Percentiles rank a stretch among this genome's conserved stretches.
phyloP scores from a whole-genome alignment of 2,113 vertebrate species.

The Phyllostomus hastatus region DNA sequence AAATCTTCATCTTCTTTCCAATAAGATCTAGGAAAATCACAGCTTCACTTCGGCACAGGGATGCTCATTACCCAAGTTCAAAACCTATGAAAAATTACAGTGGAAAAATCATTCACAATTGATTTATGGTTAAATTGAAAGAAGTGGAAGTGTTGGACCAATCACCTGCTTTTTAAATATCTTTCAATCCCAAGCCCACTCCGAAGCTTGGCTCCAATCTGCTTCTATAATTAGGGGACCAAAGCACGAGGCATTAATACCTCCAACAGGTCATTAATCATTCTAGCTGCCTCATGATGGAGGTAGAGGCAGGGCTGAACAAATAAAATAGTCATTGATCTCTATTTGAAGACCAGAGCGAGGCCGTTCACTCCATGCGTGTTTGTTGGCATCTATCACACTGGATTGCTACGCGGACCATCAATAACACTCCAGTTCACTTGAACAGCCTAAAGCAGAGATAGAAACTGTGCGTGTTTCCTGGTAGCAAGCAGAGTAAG shows the following conservation, averaged over 20 bases:
- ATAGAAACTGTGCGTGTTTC: neutral
- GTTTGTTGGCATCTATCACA: neutral
- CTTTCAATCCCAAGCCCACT: constrained; percentile 71
- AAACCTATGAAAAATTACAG: constrained; percentile 80
- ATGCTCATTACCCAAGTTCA: constrained; percentile 78
- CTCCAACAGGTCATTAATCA: constrained; percentile 77
- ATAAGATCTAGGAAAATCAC: constrained; percentile 76
- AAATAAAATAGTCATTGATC: constrained; percentile 75
- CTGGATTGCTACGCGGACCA: neutral
- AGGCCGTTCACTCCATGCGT: neutral
- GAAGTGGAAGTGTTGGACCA: constrained; percentile 68
- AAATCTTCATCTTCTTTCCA: constrained; percentile 77
- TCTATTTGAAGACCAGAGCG: constrained; percentile 62
- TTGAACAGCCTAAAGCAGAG: neutral
- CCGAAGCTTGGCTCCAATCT: constrained; percentile 73
- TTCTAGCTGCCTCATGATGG: constrained; percentile 65
- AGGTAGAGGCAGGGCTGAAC: constrained; percentile 56
- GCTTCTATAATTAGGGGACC: constrained; percentile 76
- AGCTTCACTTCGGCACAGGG: constrained; percentile 71
- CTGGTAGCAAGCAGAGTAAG: neutral
- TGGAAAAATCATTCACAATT: constrained; percentile 73
- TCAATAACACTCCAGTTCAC: neutral
- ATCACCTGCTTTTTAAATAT: constrained; percentile 73
- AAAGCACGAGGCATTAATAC: constrained; percentile 76
- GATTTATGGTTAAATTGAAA: constrained; percentile 80